Conservation (phyloP, 2,888 invertebrate species). For the Sturmia bella region DNA sequence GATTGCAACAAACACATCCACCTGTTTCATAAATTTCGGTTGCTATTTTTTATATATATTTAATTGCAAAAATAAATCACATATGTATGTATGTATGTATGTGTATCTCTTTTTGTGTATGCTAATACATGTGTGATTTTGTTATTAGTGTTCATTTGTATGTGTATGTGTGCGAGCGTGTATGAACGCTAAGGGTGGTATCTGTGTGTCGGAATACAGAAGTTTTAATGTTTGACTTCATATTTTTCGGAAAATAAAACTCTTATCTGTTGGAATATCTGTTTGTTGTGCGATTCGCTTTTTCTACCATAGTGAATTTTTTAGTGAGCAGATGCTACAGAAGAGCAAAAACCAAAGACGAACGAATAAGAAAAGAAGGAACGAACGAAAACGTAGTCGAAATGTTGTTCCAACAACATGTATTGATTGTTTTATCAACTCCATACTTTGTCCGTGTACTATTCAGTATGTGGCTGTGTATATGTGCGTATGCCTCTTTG, state of each 20-base stretch:
- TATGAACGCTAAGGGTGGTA: neutral
- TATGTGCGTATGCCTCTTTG: neutral
- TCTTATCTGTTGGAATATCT: slow-evolving; percentile 23
- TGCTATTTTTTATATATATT: too few relatives aligned
- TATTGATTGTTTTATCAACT: slow-evolving; percentile 61
- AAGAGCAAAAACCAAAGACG: neutral
- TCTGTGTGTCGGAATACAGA: neutral
- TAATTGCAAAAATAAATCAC: too few relatives aligned
- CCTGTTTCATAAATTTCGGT: too few relatives aligned
- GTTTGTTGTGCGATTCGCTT: slow-evolving; percentile 32
- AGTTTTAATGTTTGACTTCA: slow-evolving; percentile 8
- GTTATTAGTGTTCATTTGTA: neutral
- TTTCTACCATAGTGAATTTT: slow-evolving; percentile 31
- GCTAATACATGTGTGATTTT: neutral
- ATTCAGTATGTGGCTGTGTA: neutral
- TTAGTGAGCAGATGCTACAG: slow-evolving; percentile 11
- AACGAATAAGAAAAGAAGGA: neutral
- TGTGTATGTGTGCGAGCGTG: neutral
- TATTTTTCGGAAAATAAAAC: slow-evolving; percentile 15
- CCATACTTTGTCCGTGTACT: slow-evolving; percentile 18
- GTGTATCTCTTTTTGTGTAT: neutral
- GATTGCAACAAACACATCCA: slow-evolving; percentile 1
- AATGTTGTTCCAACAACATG: slow-evolving; percentile 45
- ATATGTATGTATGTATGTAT: too few relatives aligned
- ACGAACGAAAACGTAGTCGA: slow-evolving; percentile 22